These are phyloP conservation scores for Cyprinodon tularosa DNA, from an alignment of 2,113 vertebrate genomes.

Conservation along the genomic window DNA sequence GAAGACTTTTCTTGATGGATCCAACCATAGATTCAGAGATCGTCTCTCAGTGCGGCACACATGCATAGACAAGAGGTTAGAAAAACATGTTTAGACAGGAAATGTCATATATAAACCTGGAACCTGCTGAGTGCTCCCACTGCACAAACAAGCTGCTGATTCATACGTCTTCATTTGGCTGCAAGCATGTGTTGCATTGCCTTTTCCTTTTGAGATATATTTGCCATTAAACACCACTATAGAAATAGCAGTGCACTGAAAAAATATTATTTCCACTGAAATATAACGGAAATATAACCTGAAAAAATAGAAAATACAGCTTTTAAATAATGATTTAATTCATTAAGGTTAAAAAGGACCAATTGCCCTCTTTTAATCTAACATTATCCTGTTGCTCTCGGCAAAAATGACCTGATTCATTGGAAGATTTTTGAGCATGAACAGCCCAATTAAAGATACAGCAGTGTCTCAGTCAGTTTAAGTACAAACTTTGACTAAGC, in stretches of 20 bases:
- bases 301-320: not conserved
- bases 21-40: not conserved
- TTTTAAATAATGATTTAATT: not conserved
- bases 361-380: too few relatives aligned
- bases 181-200: not conserved
- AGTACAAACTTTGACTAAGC: too few relatives aligned
- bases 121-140: slow-evolving; percentile 39
- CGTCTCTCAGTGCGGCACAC: not conserved
- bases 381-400: too few relatives aligned
- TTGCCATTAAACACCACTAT: not conserved
- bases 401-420: too few relatives aligned
- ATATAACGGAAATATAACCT: not conserved
- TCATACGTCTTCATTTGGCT: not conserved
- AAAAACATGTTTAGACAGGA: not conserved
- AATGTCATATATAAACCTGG: not conserved
- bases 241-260: not conserved
- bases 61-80: not conserved
- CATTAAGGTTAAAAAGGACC: not conserved
- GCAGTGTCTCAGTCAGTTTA: too few relatives aligned
- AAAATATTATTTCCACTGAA: not conserved
- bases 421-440: too few relatives aligned
- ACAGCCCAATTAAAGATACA: too few relatives aligned
- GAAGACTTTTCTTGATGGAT: not conserved
- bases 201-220: not conserved
- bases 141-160: slow-evolving; percentile 58